Conservation (phyloP, 2,888 invertebrate genomes). For the Acronicta alni region DNA sequence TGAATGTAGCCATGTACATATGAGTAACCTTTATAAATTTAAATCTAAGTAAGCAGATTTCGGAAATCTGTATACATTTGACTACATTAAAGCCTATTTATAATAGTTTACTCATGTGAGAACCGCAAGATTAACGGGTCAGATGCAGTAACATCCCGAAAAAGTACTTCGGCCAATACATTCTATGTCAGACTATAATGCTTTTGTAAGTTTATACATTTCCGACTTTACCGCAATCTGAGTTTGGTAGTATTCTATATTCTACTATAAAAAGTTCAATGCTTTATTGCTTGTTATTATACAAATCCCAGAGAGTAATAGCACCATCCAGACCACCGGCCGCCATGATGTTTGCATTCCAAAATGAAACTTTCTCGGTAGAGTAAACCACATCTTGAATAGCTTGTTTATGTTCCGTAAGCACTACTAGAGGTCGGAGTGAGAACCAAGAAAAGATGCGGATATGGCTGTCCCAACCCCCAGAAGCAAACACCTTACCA, state of each 20-base stretch:
- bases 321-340: slow-evolving; percentile 93
- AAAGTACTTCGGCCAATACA: slow-evolving; percentile 50
- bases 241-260: slow-evolving; percentile 53
- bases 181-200: slow-evolving; percentile 48
- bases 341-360: slow-evolving; percentile 94
- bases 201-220: slow-evolving; percentile 37
- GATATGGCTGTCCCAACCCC: slow-evolving; percentile 94
- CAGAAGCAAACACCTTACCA: slow-evolving; percentile 92
- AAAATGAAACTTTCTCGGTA: slow-evolving; percentile 90
- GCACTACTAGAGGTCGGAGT: slow-evolving; percentile 91
- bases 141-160: slow-evolving; percentile 38
- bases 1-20: no score
- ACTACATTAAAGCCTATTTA: slow-evolving; percentile 45
- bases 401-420: slow-evolving; percentile 92
- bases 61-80: slow-evolving; percentile 25
- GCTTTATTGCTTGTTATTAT: slow-evolving; percentile 87
- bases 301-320: slow-evolving; percentile 94
- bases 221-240: slow-evolving; percentile 40
- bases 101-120: slow-evolving; percentile 46
- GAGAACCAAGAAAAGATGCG: slow-evolving; percentile 94
- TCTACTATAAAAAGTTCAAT: slow-evolving; percentile 54
- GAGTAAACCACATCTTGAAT: slow-evolving; percentile 93
- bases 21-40: slow-evolving; percentile 40
- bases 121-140: slow-evolving; percentile 34
- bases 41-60: slow-evolving; percentile 27